Base-by-base conservation (phyloP, 2,888 invertebrate genomes). In the Dendrolimus houi region DNA sequence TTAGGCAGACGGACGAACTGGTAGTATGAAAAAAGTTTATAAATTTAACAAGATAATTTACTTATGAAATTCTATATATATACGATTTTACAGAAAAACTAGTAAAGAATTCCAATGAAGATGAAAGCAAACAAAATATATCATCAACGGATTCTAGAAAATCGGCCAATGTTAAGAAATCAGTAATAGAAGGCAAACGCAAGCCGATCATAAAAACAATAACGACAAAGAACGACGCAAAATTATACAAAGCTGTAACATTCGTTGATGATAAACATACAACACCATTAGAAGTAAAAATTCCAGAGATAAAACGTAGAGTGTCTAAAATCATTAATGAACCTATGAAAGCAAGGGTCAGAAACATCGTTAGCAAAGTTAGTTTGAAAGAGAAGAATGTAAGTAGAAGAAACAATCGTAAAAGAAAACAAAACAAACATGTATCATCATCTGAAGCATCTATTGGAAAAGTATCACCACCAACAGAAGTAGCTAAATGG, bases 401-500 rank as follows among this genome's bases (percentile, higher is more conserved):
- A 62, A 62, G 13, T 29, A 72, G 58, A n/a, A 63, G 52, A 13
- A 52, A 47, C 0, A 56, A 59, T 0, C 58, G 59, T 6, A 65
- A 53, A 29, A 55, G 60, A 1, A 59, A 47, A 0, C 57, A 17
- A 41, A 61, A 53, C 8, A 57, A 55, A 1, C 41, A 55, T 8
- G 1, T 54, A 0, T 41, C 52, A 0, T 74, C 72, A 0, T 64
- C 69, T 0, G 62, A 64, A 8, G 8, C 14, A 8, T 59, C 60
- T 0, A 8, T 47, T 3, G 0, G 9, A 9, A 58, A 47, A 9
- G 55, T 58, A 0, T 78, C 78, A 0, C 81, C 82, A 0, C 65
- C 68, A 0, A 86, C 86, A 0, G 85, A 86, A 59, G 79, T 86
- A 0, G 83, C 85, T 0, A 81, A 80, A 64, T 87, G 86, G 87